Base-by-base conservation (phyloP, 2,888 invertebrate species). In the Drosophila multiciliata region DNA sequence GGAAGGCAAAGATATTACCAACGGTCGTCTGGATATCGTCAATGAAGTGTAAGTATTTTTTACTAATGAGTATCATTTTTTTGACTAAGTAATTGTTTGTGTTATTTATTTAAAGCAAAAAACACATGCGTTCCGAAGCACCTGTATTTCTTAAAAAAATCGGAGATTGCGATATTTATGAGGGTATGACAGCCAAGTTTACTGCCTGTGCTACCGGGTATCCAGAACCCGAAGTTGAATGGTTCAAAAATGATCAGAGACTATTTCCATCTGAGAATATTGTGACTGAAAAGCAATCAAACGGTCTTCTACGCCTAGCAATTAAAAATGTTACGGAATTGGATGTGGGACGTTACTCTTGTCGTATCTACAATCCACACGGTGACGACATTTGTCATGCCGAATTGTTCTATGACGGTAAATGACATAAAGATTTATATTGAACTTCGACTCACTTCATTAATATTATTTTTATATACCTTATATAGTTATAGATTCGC, bases 161-260 rank as follows among this genome's bases (percentile, higher is more conserved):
- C 86, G 97, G 97, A 0, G 98, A 98, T 92, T 96, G 96, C 48
- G 98, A 98, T 92, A 95, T 97, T 62, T 96, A 96, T 93, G 96
- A 96, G 89, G 97, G 97, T 40, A 97, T 98, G 96, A 95, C 96
- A 50, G 98, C 97, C 63, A 97, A 97, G 93, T 98, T 98, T 93
- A 98, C 98, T n/a, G 98, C 98, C 64, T 98, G 98, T 92, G 96
- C 96, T 55, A 96, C 96, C 54, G 98, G 98, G 67, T 94, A 95
- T 66, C 98, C 98, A 0, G 97, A 97, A 66, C 98, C 98, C 0
- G 97, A 96, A 67, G 97, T 96, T 55, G 97, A 98, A 72, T 97
- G 96, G 96, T 97, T 95, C 94, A 95, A 97, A 86, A 96, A 97
- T 93, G 96, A 96, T 78, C 95, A 96, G 87, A 95, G 96, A 91